A percentile compares a stretch with the other conserved stretches of the same genome.
Evolutionary conservation across 2,888 invertebrate species (phyloP).

Genomic region (Fissipunctia ypsillon): DNA sequence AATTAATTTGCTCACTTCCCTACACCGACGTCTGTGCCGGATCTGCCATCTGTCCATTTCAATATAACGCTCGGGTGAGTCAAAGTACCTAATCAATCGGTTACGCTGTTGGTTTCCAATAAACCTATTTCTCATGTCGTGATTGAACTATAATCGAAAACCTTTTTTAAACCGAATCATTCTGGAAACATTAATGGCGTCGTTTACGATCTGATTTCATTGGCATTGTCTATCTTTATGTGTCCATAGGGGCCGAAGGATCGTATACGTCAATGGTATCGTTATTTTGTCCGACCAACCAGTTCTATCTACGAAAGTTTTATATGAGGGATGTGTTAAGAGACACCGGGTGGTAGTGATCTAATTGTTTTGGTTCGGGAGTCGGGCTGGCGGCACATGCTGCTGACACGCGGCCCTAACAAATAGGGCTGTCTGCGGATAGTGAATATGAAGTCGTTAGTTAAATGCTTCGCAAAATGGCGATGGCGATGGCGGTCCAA

Average conservation of each 20-base stretch:
- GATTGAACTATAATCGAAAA: slow-evolving; percentile 74
- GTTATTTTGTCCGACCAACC: slow-evolving; percentile 57
- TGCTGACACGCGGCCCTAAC: slow-evolving; percentile 72
- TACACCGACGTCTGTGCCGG: slow-evolving; percentile 60
- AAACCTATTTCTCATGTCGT: slow-evolving; percentile 72
- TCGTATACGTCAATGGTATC: slow-evolving; percentile 46
- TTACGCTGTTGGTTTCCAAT: slow-evolving; percentile 76
- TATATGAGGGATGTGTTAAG: slow-evolving; percentile 76
- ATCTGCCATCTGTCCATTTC: slow-evolving; percentile 73
- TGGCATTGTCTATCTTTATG: slow-evolving; percentile 64
- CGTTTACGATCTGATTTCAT: slow-evolving; percentile 62
- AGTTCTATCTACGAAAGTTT: slow-evolving; percentile 69
- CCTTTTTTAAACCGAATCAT: slow-evolving; percentile 64
- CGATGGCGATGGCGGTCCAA: slow-evolving; percentile 71
- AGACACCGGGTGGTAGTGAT: slow-evolving; percentile 76
- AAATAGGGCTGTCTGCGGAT: slow-evolving; percentile 80
- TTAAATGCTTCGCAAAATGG: slow-evolving; percentile 75
- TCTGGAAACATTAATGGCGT: slow-evolving; percentile 54
- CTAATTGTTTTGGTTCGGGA: slow-evolving; percentile 83
- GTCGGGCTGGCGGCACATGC: slow-evolving; percentile 74
- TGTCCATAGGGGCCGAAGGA: slow-evolving; percentile 39
- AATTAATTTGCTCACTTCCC: slow-evolving; percentile 78
- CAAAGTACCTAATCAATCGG: slow-evolving; percentile 80
- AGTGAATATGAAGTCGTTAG: slow-evolving; percentile 76
- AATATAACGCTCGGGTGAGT: slow-evolving; percentile 75